A percentile compares a stretch with the other conserved stretches of the same genome.
phyloP scores from a whole-genome alignment of 2,797 vertebrate genomes.

The Dendrocincla tyrannina region DNA sequence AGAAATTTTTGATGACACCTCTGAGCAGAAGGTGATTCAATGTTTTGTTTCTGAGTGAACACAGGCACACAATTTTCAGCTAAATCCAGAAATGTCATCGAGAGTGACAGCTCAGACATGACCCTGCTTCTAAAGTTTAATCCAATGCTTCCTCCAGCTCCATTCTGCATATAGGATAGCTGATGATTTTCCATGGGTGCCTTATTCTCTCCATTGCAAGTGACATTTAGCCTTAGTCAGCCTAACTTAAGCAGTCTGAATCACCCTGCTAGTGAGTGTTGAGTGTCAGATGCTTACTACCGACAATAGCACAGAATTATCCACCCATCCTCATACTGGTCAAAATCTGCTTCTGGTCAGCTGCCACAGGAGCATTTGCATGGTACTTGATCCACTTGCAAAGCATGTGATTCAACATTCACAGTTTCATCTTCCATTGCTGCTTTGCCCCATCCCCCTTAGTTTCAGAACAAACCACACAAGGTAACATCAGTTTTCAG shows the following conservation, averaged over 20 bases:
- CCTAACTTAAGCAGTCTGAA: not conserved
- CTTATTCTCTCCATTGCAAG: not conserved
- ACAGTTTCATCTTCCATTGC: not conserved
- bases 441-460: accelerated
- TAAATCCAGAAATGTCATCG: not conserved
- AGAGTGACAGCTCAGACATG: not conserved
- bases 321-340: not conserved
- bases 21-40: not conserved
- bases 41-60: not conserved
- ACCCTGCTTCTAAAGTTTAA: not conserved
- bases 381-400: not conserved
- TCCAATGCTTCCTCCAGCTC: not conserved
- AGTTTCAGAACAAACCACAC: not conserved
- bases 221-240: not conserved
- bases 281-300: not conserved
- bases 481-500: accelerated
- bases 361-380: not conserved
- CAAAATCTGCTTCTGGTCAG: not conserved
- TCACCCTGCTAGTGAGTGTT: accelerated
- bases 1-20: not conserved
- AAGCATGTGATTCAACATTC: not conserved
- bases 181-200: not conserved
- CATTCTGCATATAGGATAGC: not conserved
- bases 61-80: not conserved
- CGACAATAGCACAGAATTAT: not conserved